phyloP scores from a whole-genome alignment of 2,113 vertebrate genomes.

The Dipodomys spectabilis region DNA sequence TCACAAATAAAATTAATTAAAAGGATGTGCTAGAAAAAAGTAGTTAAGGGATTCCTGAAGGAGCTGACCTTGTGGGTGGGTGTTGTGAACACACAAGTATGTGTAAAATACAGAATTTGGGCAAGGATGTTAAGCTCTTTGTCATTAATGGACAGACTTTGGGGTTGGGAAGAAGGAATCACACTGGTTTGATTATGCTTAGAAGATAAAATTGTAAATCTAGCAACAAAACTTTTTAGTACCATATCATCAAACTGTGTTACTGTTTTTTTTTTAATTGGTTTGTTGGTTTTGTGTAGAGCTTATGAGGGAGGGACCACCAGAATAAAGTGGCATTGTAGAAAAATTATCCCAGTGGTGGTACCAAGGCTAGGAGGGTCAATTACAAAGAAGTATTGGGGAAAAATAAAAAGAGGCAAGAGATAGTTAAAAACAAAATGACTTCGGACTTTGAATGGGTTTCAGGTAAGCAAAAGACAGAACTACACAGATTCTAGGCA shows the following conservation, averaged over 20 bases:
- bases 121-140: background rate
- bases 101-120: background rate
- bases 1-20: too few species aligned
- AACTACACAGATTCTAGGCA: background rate
- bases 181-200: background rate
- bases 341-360: background rate
- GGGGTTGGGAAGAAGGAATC: background rate
- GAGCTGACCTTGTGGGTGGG: background rate
- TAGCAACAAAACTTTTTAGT: background rate
- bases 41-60: background rate
- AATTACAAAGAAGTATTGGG: background rate
- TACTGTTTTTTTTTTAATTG: too few species aligned
- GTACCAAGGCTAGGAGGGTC: background rate
- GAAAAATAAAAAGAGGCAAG: background rate
- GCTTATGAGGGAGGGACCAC: background rate
- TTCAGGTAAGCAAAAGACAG: background rate
- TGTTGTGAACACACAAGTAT: background rate
- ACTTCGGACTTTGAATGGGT: conserved; percentile 23
- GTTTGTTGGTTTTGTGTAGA: background rate
- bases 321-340: background rate
- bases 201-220: background rate
- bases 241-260: too few species aligned
- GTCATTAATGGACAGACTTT: background rate
- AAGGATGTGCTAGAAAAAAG: background rate
- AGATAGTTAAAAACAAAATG: background rate